A percentile compares a stretch with the other conserved stretches of the same genome.
Evolutionary conservation across 1,140 invertebrate species (phyloP).

Genomic region (Lutraria rhynchaena): DNA sequence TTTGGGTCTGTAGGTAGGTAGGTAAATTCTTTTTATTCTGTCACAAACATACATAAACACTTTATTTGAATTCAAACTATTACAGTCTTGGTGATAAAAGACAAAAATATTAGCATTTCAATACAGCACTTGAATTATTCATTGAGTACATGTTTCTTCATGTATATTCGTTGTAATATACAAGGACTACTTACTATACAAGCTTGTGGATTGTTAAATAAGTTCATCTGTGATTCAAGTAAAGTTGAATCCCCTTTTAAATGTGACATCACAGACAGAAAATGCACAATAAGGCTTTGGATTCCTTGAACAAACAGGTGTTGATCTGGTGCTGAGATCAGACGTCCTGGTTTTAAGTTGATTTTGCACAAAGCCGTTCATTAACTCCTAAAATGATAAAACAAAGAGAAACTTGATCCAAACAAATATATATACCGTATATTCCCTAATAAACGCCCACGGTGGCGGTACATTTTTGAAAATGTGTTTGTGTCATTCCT

Average conservation of each 20-base stretch:
- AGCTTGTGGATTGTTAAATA: conserved; percentile 58
- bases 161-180: too few relatives aligned
- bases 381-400: conserved; percentile 21
- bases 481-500: too few relatives aligned
- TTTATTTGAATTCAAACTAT: too few relatives aligned
- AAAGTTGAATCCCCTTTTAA: conserved; percentile 52
- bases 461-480: too few relatives aligned
- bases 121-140: too few relatives aligned
- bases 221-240: conserved; percentile 53
- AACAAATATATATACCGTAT: background rate
- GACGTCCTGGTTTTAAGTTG: background rate
- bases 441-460: too few relatives aligned
- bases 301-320: conserved; percentile 61
- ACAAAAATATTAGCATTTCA: too few relatives aligned
- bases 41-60: too few relatives aligned
- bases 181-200: conserved; percentile 48
- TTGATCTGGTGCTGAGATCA: background rate
- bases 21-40: too few relatives aligned
- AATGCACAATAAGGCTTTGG: conserved; percentile 64
- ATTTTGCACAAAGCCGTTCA: background rate
- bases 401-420: background rate
- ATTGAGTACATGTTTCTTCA: too few relatives aligned
- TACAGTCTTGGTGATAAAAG: too few relatives aligned
- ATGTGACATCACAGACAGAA: conserved; percentile 43
- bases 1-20: too few relatives aligned